Conservation (phyloP, 2,888 invertebrate species). For the Agrilus cyanescens region DNA sequence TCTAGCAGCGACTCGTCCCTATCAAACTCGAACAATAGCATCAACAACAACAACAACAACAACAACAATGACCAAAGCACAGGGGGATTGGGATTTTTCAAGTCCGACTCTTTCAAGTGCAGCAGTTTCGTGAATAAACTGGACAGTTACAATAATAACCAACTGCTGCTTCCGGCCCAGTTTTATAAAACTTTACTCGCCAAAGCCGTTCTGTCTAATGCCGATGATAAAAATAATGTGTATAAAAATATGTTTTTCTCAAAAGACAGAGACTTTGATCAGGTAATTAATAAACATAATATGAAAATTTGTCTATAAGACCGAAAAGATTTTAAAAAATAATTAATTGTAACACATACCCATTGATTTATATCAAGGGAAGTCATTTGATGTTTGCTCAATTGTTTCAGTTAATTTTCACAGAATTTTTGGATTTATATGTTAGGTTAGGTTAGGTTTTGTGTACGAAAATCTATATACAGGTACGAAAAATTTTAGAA, state of each 20-base stretch:
- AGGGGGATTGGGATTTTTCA: constrained; percentile 18
- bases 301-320: too few relatives aligned
- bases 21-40: constrained; percentile 22
- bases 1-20: constrained; percentile 31
- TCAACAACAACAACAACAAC: constrained; percentile 9
- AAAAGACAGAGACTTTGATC: constrained; percentile 35
- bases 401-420: too few relatives aligned
- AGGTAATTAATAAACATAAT: constrained; percentile 22
- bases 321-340: neutral
- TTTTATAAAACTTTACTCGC: constrained; percentile 69
- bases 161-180: constrained; percentile 55
- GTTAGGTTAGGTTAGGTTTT: too few relatives aligned
- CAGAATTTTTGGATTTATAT: too few relatives aligned
- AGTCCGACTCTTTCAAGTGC: constrained; percentile 26
- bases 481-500: too few relatives aligned
- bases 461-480: too few relatives aligned
- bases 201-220: constrained; percentile 48
- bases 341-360: neutral
- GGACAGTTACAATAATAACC: constrained; percentile 36
- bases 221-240: constrained; percentile 33
- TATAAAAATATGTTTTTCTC: constrained; percentile 36
- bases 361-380: too few relatives aligned
- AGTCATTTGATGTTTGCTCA: too few relatives aligned
- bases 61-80: constrained; percentile 13
- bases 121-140: constrained; percentile 34